phyloP scores from a whole-genome alignment of 2,797 vertebrate species.

The Trichosurus vulpecula region DNA sequence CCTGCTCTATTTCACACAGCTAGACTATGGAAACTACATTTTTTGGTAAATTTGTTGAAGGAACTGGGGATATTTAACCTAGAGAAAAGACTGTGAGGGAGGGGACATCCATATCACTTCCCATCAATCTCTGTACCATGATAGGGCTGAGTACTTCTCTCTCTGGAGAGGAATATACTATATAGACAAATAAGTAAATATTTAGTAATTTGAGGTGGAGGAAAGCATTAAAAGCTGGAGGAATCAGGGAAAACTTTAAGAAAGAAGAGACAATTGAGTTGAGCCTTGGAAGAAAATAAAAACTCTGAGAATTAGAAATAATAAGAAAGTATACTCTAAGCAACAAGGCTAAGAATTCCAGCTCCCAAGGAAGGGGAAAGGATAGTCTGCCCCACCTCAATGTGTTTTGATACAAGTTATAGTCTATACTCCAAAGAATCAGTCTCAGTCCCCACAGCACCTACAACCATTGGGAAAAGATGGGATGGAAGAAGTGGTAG shows the following conservation, averaged over 20 bases:
- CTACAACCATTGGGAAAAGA: background rate
- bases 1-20: too few relatives aligned
- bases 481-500: background rate
- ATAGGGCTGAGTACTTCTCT: background rate
- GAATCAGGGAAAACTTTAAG: too few relatives aligned
- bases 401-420: too few relatives aligned
- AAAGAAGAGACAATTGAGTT: background rate
- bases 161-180: background rate
- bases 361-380: too few relatives aligned
- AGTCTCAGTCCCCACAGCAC: background rate
- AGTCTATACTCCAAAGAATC: background rate
- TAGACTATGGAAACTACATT: background rate
- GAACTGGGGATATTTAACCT: too few relatives aligned
- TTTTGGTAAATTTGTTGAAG: background rate
- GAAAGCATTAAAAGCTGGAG: background rate
- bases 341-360: too few relatives aligned
- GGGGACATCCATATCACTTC: background rate
- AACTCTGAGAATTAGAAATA: too few relatives aligned
- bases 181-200: background rate
- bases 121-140: background rate
- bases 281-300: too few relatives aligned
- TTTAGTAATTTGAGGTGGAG: background rate
- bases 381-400: too few relatives aligned
- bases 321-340: too few relatives aligned
- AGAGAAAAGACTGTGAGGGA: background rate